These are phyloP conservation scores for Sparidentex hasta DNA, from an alignment of 2,797 vertebrate species.

Conservation along the genomic window DNA sequence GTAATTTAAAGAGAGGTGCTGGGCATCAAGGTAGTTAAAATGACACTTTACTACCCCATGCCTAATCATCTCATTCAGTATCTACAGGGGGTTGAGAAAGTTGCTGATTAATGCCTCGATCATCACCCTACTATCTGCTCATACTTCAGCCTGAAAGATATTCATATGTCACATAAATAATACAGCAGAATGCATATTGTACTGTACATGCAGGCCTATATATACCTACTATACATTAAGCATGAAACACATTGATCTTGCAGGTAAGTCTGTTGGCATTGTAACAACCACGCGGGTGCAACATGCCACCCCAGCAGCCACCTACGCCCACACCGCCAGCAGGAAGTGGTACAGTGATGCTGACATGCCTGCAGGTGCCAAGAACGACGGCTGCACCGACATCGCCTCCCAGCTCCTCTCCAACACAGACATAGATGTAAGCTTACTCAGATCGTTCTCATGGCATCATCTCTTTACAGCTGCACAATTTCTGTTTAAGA, in stretches of 20 bases:
- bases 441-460: not conserved
- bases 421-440: constrained; percentile 84
- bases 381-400: constrained; percentile 79
- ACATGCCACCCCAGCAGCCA: constrained; percentile 84
- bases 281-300: constrained; percentile 87
- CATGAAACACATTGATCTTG: not conserved
- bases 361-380: constrained; percentile 77
- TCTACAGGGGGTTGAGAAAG: not conserved
- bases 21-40: constrained; percentile 7
- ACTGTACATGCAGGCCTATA: no score
- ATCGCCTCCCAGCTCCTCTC: constrained; percentile 84
- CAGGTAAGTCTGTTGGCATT: constrained; percentile 87
- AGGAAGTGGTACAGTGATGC: constrained; percentile 87
- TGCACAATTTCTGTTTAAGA: not conserved
- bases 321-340: constrained; percentile 86
- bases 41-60: not conserved
- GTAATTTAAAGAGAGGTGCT: not conserved
- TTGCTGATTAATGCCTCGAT: constrained; percentile 9
- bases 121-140: not conserved
- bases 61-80: not conserved
- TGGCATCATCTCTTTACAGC: not conserved
- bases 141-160: not conserved
- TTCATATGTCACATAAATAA: not conserved
- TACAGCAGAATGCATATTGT: not conserved
- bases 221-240: not conserved